These are phyloP conservation scores for Carcina quercana DNA, from an alignment of 2,888 invertebrate genomes.

Conservation along the genomic window DNA sequence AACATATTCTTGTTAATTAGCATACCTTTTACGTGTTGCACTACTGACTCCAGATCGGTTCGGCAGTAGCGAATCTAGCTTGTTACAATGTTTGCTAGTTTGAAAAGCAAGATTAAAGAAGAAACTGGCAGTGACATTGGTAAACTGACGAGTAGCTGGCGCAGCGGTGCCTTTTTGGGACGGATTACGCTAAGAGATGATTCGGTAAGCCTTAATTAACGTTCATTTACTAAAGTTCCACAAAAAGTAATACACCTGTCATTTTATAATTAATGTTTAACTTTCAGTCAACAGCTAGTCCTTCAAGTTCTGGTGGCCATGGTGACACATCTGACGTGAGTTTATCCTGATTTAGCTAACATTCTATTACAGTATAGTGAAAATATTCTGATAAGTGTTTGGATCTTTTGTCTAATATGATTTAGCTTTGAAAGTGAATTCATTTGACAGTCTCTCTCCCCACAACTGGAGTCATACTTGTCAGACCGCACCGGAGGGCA, in stretches of 20 bases:
- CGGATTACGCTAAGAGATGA: constrained; percentile 68
- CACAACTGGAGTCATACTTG: constrained; percentile 59
- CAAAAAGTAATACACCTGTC: too few species aligned
- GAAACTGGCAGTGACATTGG: constrained; percentile 89
- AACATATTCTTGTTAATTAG: too few species aligned
- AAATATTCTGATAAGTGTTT: background rate
- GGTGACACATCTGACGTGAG: constrained; percentile 51
- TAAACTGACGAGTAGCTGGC: constrained; percentile 63
- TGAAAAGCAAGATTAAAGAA: constrained; percentile 92
- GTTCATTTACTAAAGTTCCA: constrained; percentile 1
- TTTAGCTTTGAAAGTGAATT: background rate
- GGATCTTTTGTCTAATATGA: background rate
- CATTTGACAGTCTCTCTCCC: constrained; percentile 60
- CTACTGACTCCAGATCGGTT: constrained; percentile 15
- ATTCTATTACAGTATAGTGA: too few species aligned
- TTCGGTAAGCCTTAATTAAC: constrained; percentile 34
- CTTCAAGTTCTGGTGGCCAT: constrained; percentile 56
- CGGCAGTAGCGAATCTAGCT: constrained; percentile 18
- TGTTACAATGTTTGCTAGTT: constrained; percentile 85
- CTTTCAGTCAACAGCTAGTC: constrained; percentile 59
- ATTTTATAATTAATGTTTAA: constrained; percentile 8
- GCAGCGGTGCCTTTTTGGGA: constrained; percentile 64
- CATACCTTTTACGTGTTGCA: constrained; percentile 19
- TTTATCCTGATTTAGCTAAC: too few species aligned
- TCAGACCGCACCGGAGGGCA: constrained; percentile 57